phyloP scores from a whole-genome alignment of 2,113 vertebrate genomes.

The Numida meleagris region DNA sequence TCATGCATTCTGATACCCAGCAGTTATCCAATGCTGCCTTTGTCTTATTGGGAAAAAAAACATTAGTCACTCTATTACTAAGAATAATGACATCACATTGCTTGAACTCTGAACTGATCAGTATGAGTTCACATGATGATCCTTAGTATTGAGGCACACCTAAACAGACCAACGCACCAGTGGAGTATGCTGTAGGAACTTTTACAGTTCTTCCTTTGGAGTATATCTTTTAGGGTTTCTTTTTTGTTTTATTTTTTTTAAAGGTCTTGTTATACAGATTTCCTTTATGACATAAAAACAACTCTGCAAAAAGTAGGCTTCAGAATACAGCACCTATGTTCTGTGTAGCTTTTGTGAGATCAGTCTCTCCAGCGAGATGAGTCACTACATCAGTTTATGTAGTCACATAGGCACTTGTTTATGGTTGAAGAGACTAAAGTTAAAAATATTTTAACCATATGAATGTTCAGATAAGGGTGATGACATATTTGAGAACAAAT shows the following conservation, averaged over 20 bases:
- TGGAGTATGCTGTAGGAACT: neutral
- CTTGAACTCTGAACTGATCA: neutral
- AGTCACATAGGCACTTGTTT: neutral
- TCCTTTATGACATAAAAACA: neutral
- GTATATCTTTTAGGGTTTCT: neutral
- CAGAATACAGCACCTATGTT: neutral
- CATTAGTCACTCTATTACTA: neutral
- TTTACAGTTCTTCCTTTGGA: neutral
- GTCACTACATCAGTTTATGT: neutral
- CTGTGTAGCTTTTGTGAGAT: neutral
- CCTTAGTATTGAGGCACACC: neutral
- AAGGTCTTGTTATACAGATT: neutral
- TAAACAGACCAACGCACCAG: rapidly evolving
- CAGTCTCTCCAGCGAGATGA: neutral
- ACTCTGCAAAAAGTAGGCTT: neutral
- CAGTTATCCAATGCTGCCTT: neutral
- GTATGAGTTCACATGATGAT: rapidly evolving
- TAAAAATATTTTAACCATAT: neutral
- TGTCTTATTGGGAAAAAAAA: neutral
- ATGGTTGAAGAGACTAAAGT: neutral
- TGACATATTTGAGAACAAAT: neutral
- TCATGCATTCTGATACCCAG: neutral
- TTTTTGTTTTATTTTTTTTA: rapidly evolving
- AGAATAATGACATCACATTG: neutral
- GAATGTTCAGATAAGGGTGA: neutral